A percentile compares a stretch with the other conserved stretches of the same genome.
Conservation (phyloP, 1,140 invertebrate genomes). For the Heterodera carotae region DNA sequence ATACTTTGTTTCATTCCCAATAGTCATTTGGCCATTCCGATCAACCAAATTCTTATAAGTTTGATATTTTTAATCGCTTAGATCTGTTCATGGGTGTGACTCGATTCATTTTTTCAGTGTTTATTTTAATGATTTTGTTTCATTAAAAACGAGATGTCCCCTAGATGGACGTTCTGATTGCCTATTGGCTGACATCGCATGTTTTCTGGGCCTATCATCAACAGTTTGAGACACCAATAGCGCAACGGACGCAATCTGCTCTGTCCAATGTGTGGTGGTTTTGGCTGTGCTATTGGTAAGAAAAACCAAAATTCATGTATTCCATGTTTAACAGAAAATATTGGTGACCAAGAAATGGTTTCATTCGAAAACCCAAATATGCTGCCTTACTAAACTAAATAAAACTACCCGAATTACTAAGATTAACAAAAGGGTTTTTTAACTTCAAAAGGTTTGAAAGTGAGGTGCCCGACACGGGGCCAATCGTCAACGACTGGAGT, state of each 20-base stretch:
- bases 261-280: slow-evolving; percentile 63
- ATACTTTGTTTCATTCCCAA: too few relatives aligned
- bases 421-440: too few relatives aligned
- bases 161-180: slow-evolving; percentile 56
- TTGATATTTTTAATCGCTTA: too few relatives aligned
- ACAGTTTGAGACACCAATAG: slow-evolving; percentile 59
- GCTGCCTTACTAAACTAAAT: too few relatives aligned
- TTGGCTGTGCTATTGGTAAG: slow-evolving; percentile 59
- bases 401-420: too few relatives aligned
- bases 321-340: too few relatives aligned
- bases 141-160: not conserved
- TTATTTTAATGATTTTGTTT: not conserved
- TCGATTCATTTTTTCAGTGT: too few relatives aligned
- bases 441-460: slow-evolving; percentile 39
- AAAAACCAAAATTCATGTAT: too few relatives aligned
- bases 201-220: slow-evolving; percentile 65
- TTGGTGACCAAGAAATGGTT: too few relatives aligned
- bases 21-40: too few relatives aligned
- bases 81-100: too few relatives aligned
- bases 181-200: slow-evolving; percentile 62
- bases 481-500: slow-evolving; percentile 60
- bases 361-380: slow-evolving; percentile 24
- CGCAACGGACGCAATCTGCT: slow-evolving; percentile 53
- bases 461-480: slow-evolving; percentile 57
- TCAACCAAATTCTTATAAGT: too few relatives aligned